Percentiles rank a stretch among this genome's conserved stretches.
Evolutionary conservation across 2,888 invertebrate genomes (phyloP).

Genomic region (Eledona agricola): DNA sequence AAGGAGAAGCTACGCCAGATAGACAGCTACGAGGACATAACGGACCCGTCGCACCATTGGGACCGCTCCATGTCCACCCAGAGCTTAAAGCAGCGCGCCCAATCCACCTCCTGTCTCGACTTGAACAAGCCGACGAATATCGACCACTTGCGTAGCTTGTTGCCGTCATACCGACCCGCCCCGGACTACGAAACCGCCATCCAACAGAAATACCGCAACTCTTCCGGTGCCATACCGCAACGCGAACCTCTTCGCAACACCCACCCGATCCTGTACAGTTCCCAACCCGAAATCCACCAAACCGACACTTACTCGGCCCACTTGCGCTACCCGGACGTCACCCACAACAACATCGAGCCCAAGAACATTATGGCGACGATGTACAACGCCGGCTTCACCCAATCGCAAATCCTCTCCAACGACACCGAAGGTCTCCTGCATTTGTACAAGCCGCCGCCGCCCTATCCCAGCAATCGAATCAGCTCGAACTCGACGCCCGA

Average conservation of each 20-base stretch:
- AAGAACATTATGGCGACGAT: conserved; percentile 46
- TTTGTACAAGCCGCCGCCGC: conserved; percentile 84
- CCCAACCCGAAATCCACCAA: conserved; percentile 80
- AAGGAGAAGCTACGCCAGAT: conserved; percentile 54
- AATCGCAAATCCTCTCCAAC: conserved; percentile 50
- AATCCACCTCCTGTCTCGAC: conserved; percentile 74
- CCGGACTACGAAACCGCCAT: conserved; percentile 96
- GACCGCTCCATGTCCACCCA: conserved; percentile 59
- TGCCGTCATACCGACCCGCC: conserved; percentile 88
- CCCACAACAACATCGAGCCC: conserved; percentile 64
- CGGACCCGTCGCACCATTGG: conserved; percentile 56
- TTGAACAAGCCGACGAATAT: conserved; percentile 64
- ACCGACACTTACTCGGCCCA: conserved; percentile 58
- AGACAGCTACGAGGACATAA: conserved; percentile 59
- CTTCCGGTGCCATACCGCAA: conserved; percentile 62
- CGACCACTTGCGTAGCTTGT: conserved; percentile 72
- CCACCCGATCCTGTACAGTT: conserved; percentile 67
- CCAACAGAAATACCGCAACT: conserved; percentile 80
- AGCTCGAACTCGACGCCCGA: conserved; percentile 88
- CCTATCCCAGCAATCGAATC: conserved; percentile 80
- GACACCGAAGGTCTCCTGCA: conserved; percentile 67
- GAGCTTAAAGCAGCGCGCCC: conserved; percentile 66
- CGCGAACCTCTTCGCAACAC: conserved; percentile 47
- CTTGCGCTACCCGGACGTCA: conserved; percentile 73
- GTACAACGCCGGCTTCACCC: conserved; percentile 46